These are phyloP conservation scores for Osedax frankpressi DNA, from an alignment of 2,888 invertebrate genomes.

Conservation along the genomic window DNA sequence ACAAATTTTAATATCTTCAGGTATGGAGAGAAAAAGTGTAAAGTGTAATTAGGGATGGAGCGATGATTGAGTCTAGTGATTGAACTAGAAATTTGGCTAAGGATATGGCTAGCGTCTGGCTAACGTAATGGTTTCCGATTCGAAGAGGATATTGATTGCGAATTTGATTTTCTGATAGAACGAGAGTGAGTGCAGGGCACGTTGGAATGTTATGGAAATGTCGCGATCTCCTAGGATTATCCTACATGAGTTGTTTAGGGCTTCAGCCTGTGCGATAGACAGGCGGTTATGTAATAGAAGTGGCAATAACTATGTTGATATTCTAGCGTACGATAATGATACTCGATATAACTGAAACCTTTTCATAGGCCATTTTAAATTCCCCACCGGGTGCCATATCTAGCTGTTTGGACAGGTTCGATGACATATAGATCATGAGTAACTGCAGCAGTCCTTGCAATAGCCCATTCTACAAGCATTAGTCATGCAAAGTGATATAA, in stretches of 20 bases:
- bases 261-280: neutral
- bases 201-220: conserved; percentile 74
- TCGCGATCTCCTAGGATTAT: conserved; percentile 85
- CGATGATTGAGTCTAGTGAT: no score
- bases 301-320: no score
- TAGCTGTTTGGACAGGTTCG: conserved; percentile 77
- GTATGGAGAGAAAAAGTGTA: no score
- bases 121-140: conserved; percentile 67
- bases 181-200: conserved; percentile 72
- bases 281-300: neutral
- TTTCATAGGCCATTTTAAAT: conserved; percentile 77
- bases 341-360: no score
- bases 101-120: no score
- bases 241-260: conserved; percentile 57
- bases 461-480: conserved; percentile 50
- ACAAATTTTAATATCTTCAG: no score
- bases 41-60: no score
- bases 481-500: no score
- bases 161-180: conserved; percentile 78
- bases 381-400: conserved; percentile 98
- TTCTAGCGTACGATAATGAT: no score
- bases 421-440: conserved; percentile 74
- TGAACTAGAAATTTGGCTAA: no score
- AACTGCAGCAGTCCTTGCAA: conserved; percentile 79
- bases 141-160: conserved; percentile 69